Evolutionary conservation across 2,888 invertebrate genomes (phyloP).

Genomic region (Schizaphis graminum): DNA sequence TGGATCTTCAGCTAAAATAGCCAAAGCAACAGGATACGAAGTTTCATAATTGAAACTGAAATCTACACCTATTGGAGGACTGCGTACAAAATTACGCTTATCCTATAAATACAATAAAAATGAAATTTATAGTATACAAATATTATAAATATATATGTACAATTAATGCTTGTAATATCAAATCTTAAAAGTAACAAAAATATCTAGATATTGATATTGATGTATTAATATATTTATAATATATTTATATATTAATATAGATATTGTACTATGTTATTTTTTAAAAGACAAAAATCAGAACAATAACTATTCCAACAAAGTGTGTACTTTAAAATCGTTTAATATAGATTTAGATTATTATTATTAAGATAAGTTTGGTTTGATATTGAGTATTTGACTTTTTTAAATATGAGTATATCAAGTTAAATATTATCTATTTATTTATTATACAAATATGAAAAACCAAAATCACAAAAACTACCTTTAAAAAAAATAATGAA

Average conservation of each 20-base stretch:
- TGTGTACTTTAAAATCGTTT: background rate
- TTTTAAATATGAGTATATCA: background rate
- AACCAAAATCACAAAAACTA: background rate
- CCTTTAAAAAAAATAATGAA: no score
- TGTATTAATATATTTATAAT: no score
- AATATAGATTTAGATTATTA: background rate
- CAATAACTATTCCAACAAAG: background rate
- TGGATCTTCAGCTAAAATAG: conserved; percentile 94
- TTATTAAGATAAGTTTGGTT: background rate
- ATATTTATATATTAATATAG: no score
- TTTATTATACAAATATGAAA: background rate
- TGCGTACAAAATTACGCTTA: conserved; percentile 96
- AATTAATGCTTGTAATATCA: background rate
- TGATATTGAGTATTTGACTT: background rate
- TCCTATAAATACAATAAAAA: conserved; percentile 76
- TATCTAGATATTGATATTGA: no score
- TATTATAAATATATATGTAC: background rate
- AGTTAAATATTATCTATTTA: background rate
- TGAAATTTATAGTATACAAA: background rate
- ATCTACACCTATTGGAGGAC: conserved; percentile 95
- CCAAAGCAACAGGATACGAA: conserved; percentile 92
- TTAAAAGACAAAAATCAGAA: background rate
- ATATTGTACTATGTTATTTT: background rate
- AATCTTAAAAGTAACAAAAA: background rate
- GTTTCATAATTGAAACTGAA: conserved; percentile 95